Evolutionary conservation across 2,888 invertebrate genomes (phyloP).

Genomic region (Nyleta sp.): DNA sequence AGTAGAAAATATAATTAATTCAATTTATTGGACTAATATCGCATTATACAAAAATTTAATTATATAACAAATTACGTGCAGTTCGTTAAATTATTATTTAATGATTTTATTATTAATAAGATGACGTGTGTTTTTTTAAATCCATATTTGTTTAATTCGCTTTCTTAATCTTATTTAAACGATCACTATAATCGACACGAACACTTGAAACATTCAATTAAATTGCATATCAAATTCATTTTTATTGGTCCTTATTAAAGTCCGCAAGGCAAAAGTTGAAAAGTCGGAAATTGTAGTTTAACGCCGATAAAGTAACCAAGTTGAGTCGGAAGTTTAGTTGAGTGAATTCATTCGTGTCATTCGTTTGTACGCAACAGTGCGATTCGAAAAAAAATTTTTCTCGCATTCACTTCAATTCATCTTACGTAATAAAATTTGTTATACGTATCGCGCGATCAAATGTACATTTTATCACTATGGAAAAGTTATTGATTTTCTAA

Average conservation of each 20-base stretch:
- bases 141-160: too few species aligned
- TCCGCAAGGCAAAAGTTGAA: conserved; percentile 31
- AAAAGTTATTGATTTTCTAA: conserved; percentile 4
- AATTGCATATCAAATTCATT: too few species aligned
- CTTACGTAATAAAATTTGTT: conserved; percentile 29
- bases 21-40: too few species aligned
- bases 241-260: not conserved
- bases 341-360: conserved; percentile 43
- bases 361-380: conserved; percentile 32
- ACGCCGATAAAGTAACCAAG: conserved; percentile 32
- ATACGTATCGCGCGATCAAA: not conserved
- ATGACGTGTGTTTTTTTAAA: too few species aligned
- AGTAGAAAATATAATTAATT: too few species aligned
- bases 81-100: too few species aligned
- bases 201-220: too few species aligned
- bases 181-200: too few species aligned
- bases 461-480: not conserved
- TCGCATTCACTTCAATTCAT: conserved; percentile 10
- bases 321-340: conserved; percentile 40
- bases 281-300: conserved; percentile 47
- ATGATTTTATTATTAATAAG: too few species aligned
- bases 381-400: conserved; percentile 27
- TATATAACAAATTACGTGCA: too few species aligned
- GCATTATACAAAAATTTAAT: too few species aligned
- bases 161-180: too few species aligned